phyloP scores from a whole-genome alignment of 2,888 invertebrate genomes.

The Synanthedon myopaeformis region DNA sequence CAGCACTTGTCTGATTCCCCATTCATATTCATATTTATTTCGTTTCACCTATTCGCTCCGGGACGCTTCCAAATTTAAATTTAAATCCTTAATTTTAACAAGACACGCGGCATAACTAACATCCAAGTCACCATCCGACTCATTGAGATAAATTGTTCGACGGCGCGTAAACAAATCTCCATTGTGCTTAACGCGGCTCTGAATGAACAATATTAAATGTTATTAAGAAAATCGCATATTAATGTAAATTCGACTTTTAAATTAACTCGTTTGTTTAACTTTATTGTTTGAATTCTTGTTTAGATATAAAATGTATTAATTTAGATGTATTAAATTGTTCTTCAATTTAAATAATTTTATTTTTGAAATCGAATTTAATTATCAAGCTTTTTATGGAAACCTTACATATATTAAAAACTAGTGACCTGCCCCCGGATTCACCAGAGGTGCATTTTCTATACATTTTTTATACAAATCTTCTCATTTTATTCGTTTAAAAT shows the following conservation, averaged over 20 bases:
- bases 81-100: constrained; percentile 63
- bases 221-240: constrained; percentile 58
- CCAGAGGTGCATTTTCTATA: too few relatives aligned
- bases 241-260: constrained; percentile 50
- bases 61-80: constrained; percentile 50
- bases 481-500: too few relatives aligned
- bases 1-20: constrained; percentile 55
- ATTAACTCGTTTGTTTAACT: constrained; percentile 44
- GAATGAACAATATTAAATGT: constrained; percentile 51
- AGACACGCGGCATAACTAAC: constrained; percentile 43
- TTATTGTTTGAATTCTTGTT: constrained; percentile 43
- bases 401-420: too few relatives aligned
- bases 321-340: too few relatives aligned
- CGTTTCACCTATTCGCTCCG: constrained; percentile 61
- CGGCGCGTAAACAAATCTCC: constrained; percentile 53
- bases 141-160: constrained; percentile 44
- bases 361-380: too few relatives aligned
- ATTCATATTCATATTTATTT: constrained; percentile 72
- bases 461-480: too few relatives aligned
- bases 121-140: constrained; percentile 9
- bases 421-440: too few relatives aligned
- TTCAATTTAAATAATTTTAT: too few relatives aligned
- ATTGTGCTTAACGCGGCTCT: constrained; percentile 44
- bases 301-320: neutral
- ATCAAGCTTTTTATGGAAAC: too few relatives aligned